Base-by-base conservation (phyloP, 2,113 vertebrate species). In the Aphyosemion australe region DNA sequence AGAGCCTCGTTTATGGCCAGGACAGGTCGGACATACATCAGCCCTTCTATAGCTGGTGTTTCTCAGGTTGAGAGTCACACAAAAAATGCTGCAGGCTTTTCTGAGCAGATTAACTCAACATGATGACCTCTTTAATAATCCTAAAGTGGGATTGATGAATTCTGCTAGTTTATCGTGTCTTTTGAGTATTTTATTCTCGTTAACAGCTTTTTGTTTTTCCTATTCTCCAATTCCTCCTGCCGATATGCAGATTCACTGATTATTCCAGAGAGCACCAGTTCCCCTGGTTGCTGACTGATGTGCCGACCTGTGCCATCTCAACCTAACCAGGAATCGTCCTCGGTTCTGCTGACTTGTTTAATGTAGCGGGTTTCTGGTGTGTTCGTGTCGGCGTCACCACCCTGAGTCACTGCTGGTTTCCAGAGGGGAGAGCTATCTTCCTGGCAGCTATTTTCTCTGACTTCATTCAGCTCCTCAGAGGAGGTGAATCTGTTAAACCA, bases 1-100 rank as follows among this genome's bases (percentile, higher is more conserved):
- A 88, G 89, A 87, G 81, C 79, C 76, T 55, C 50, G 78, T 87
- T 90, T 83, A 87, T 86, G 65, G 68, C 64, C 53, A 3, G 49
- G 65, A 81, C 76, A 66, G 72, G 66, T 87, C 76, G 77, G 80
- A 37, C 34, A 37, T 37, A 81, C 80, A 87, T 88, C 20, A 11
- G 75, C 67, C 73, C 78, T 76, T 83, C 74, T 84, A 69, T 72
- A 68, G 72, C 75, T 67, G 69, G 64, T 79, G 57, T 85, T 84
- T 82, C 70, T 20, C 58, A 5, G 31, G 32, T 63, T 72, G 67
- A n/a, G n/a, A n/a, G n/a, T n/a, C n/a, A n/a, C n/a, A n/a, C n/a
- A n/a, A n/a, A 83, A 74, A 83, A 82, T 78, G 74, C 72, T 65
- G 61, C 37, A 55, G 65, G 18, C 49, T 34, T 77, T 65, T 64